A percentile compares a stretch with the other conserved stretches of the same genome.
phyloP scores from a whole-genome alignment of 2,888 invertebrate genomes.

The Nephrotoma flavescens region DNA sequence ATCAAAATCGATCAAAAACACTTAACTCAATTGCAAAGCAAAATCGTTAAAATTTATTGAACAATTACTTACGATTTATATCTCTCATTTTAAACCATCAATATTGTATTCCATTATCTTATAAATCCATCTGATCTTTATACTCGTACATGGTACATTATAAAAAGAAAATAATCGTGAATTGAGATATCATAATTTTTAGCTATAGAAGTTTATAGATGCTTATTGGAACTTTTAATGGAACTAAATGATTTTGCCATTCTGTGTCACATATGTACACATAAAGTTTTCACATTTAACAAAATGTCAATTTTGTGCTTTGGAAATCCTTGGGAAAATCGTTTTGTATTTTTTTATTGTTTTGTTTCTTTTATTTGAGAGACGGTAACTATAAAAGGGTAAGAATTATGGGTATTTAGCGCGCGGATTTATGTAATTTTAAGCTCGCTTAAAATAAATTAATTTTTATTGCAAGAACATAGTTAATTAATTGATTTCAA shows the following conservation, averaged over 20 bases:
- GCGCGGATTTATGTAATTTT: background rate
- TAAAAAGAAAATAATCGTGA: background rate
- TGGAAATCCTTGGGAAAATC: background rate
- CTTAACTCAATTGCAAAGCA: background rate
- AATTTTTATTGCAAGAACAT: background rate
- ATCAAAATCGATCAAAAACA: background rate
- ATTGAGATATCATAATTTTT: background rate
- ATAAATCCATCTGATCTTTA: background rate
- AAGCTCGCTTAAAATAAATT: background rate
- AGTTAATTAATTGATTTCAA: background rate
- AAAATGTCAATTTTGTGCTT: background rate
- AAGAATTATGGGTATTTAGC: background rate
- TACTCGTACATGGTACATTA: background rate
- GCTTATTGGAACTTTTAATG: background rate
- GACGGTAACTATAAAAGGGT: background rate
- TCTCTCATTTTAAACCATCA: background rate
- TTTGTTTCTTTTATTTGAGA: background rate
- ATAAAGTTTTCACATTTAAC: background rate
- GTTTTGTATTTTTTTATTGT: background rate
- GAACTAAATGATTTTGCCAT: background rate
- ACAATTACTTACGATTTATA: background rate
- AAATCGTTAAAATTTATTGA: background rate
- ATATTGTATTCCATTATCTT: background rate
- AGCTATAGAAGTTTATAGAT: background rate
- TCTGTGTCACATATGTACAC: background rate